Evolutionary conservation across 2,797 vertebrate genomes (phyloP), one percentile per base, ranked within the genome.

Genomic region (Lacerta viridis): DNA sequence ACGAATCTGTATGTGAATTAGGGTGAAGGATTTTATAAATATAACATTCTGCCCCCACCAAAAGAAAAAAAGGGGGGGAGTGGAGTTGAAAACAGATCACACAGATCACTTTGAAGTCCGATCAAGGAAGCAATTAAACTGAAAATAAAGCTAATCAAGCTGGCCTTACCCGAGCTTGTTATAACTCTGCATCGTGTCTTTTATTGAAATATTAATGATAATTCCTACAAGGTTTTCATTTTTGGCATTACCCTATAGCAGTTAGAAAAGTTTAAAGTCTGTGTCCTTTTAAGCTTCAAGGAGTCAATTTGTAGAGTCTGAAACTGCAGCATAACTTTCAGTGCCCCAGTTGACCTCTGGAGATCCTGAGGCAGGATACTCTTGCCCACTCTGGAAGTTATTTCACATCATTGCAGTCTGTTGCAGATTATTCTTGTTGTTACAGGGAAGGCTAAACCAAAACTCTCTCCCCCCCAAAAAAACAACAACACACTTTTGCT

Each of bases 131-230:
- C 15, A 6, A 78, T 92, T 90, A 91, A 91, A 79, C 41, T 85
- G 84, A 87, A 90, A 89, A 88, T 88, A 84, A 90, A 93, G 75
- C 27, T 29, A 87, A 90, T 87, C 77, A 84, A 33, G 4, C 75
- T 91, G 81, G 27, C n/a, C 71, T 8, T 90, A 93, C 50, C 36
- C 69, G 79, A 93, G 1, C 41, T 74, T 80, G 25, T 87, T 89
- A 43, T 27, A 86, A 79, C 69, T 50, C 66, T 0, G 0, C 74
- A 43, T 83, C 36, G 80, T 83, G 39, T 29, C 61, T 7, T 89
- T 88, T 90, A 92, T 59, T 92, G 92, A 76, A 83, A 93, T 87
- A 66, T 86, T 86, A 84, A 93, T 90, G 87, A 71, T 91, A 83
- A 77, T 66, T 92, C 78, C 83, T 87, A 87, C 88, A 94, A 86